Conservation (phyloP, 2,113 vertebrate species). For the Anolis sagrei region DNA sequence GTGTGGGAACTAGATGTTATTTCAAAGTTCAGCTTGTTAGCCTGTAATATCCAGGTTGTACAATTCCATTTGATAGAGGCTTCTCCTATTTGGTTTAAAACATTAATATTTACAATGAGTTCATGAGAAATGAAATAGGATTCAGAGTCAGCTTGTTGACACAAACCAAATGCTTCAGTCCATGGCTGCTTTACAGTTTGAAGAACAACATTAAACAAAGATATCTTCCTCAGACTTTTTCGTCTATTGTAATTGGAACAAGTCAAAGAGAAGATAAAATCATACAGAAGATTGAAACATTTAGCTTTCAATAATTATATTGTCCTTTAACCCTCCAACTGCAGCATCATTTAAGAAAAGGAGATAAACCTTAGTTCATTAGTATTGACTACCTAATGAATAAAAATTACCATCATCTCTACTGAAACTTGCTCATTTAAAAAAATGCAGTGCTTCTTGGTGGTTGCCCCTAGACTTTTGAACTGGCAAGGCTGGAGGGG, state of each 20-base stretch:
- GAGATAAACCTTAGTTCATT: not conserved
- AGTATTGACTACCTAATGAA: not conserved
- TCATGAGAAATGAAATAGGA: slow-evolving; percentile 1
- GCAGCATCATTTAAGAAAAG: not conserved
- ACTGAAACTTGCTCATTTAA: too few relatives aligned
- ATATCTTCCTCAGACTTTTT: not conserved
- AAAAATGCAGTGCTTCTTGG: too few relatives aligned
- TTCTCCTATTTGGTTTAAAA: slow-evolving; percentile 29
- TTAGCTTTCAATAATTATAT: not conserved
- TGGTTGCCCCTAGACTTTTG: too few relatives aligned
- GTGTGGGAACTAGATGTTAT: not conserved
- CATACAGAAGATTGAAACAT: not conserved
- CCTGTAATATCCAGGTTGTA: slow-evolving; percentile 11
- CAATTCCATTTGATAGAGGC: not conserved
- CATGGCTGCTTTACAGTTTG: not conserved
- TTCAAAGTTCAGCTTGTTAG: slow-evolving; percentile 13
- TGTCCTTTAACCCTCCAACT: too few relatives aligned
- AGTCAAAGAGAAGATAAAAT: not conserved
- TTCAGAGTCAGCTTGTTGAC: not conserved
- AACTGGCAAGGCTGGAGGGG: too few relatives aligned
- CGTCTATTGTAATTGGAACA: not conserved
- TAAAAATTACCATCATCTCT: not conserved
- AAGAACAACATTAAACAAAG: not conserved
- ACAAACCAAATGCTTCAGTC: not conserved
- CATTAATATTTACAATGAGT: slow-evolving; percentile 27